Evolutionary conservation across 2,797 vertebrate genomes (phyloP), one percentile per base, ranked within the genome.

Genomic region (Sebastes oblongus): DNA sequence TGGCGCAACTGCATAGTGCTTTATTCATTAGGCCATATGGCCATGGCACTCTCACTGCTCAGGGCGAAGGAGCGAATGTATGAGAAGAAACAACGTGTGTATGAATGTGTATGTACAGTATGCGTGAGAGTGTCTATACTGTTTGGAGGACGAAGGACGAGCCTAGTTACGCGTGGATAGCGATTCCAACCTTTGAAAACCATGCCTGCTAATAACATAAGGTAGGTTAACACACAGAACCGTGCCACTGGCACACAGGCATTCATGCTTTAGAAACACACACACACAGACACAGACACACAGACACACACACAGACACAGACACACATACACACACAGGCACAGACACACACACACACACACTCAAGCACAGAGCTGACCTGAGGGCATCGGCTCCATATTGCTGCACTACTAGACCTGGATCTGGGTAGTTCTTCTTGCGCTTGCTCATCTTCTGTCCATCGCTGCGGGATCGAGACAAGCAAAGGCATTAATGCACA

Each of bases 361-460:
- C 66, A 89, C 61, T 78, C 69, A 87, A 75, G 75, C 80, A 75
- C 77, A 81, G 66, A 70, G 78, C 93, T 89, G 87, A 99, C 98
- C 98, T 97, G 83, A 99, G 96, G 22, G 98, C 98, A 86, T 99
- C 98, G 0, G 98, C 98, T 64, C 98, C 98, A 0, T 98, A 99
- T 88, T 67, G 96, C 77, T 97, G 91, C 86, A 99, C 97, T 78
- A 99, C 87, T 12, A 93, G 81, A 77, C 91, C 87, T 0, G 98
- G 98, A 84, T 99, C 98, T 0, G 98, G 98, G 55, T 99, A 99
- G 91, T 99, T 99, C 96, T 99, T 99, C 94, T 99, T 99, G 42
- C 98, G 96, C 91, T 99, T 99, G 93, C 98, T 99, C 98, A 99
- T 99, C 94, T 99, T 99, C 89, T 99, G 98, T 73, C 98, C 98